Evolutionary conservation across 2,797 vertebrate species (phyloP), one percentile per base, ranked within the genome.

Genomic region (Pangasius djambal): DNA sequence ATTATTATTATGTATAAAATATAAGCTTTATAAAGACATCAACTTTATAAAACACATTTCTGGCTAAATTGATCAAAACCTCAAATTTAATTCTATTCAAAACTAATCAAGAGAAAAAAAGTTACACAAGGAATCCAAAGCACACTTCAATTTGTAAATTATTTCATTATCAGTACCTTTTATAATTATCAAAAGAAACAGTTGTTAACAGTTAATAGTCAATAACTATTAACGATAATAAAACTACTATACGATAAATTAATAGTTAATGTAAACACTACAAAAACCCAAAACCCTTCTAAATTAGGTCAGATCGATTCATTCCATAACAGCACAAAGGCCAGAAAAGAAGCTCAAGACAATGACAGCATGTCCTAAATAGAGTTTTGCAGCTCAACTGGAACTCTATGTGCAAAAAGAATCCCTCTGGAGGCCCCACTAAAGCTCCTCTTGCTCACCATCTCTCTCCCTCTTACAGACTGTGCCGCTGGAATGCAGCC

Each of bases 401-500:
- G 74, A 87, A 89, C 85, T 87, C 69, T 1, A 48, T 84, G 79
- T 82, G 89, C 88, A 83, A 89, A 40, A 85, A 91, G 88, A 90
- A 89, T 88, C 89, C 90, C 92, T 90, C 89, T 40, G 44, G 85
- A 77, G 89, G 90, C 89, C 92, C 74, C 90, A 55, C 74, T 90
- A 72, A 87, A 67, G 31, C 90, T 87, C 70, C 87, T 65, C 88
- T 88, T 61, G 34, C 79, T 83, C 81, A n/a, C 77, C 83, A 28
- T 82, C 10, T 84, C 81, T 85, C 89, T 87, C 88, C 85, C 90
- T 92, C 81, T 67, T 86, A 87, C 79, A 48, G 44, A 52, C 87
- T 52, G 89, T 87, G 82, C n/a, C 8, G 48, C 88, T 94, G 92
- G 93, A 93, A 61, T 59, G 40, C 88, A 90, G 93, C 93, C 94